Conservation (phyloP, 2,113 vertebrate species). For the Campylomormyrus numenius region DNA sequence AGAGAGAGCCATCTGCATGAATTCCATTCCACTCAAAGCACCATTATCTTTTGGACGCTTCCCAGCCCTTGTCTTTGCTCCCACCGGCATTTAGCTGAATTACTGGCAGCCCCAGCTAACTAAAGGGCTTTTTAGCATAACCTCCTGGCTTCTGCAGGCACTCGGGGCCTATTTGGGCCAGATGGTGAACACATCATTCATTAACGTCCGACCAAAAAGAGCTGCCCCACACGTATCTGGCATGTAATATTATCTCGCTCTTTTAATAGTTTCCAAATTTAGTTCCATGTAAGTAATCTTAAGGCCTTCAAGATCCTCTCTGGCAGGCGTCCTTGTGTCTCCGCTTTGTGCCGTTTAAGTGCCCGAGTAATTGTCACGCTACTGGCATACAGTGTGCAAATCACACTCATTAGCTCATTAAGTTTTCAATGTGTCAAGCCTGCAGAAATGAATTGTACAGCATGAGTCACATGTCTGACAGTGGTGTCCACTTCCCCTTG, state of each 20-base stretch:
- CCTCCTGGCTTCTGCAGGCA: not conserved
- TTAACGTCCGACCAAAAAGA: not conserved
- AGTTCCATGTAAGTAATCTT: not conserved
- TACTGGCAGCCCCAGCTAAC: not conserved
- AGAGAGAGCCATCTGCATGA: not conserved
- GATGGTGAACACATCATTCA: not conserved
- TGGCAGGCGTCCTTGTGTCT: not conserved
- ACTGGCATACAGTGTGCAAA: not conserved
- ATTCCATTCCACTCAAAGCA: not conserved
- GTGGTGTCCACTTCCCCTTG: not conserved
- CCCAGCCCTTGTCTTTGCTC: not conserved
- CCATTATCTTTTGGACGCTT: not conserved
- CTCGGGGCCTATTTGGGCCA: not conserved
- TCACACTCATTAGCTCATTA: not conserved
- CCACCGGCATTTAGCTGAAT: not conserved
- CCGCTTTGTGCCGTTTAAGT: not conserved
- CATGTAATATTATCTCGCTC: not conserved
- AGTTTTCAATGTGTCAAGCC: not conserved
- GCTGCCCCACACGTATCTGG: not conserved
- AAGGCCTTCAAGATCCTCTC: not conserved
- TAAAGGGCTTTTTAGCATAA: not conserved
- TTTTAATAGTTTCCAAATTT: not conserved
- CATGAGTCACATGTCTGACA: not conserved
- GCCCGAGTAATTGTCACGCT: not conserved
- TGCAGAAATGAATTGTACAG: not conserved